A percentile compares a stretch with the other conserved stretches of the same genome.
phyloP scores from a whole-genome alignment of 2,888 invertebrate genomes.

The Pterostichus madidus region DNA sequence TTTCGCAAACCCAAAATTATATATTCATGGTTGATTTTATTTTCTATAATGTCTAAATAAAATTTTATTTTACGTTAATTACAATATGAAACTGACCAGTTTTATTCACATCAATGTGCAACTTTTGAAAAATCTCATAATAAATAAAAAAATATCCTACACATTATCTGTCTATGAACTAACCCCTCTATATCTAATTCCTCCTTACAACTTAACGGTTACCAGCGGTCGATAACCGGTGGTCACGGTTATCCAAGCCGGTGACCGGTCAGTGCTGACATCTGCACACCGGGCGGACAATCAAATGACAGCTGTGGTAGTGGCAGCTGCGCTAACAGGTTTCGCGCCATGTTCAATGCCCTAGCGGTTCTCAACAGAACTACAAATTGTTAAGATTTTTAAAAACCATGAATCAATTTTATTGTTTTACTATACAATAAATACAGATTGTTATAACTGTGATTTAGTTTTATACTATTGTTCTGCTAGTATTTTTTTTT shows the following conservation, averaged over 20 bases:
- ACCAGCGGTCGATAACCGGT: conserved; percentile 51
- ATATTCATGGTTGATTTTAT: too few relatives aligned
- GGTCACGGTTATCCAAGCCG: conserved; percentile 29
- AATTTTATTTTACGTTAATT: too few relatives aligned
- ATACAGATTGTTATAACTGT: conserved; percentile 45
- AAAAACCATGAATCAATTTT: conserved; percentile 32
- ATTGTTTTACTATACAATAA: conserved; percentile 41
- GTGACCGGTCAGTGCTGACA: conserved; percentile 64
- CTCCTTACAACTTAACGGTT: conserved; percentile 46
- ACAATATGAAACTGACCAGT: too few relatives aligned
- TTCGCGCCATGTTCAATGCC: conserved; percentile 47
- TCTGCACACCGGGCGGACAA: conserved; percentile 52
- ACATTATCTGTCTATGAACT: too few relatives aligned
- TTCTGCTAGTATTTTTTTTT: neutral
- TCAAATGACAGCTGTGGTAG: conserved; percentile 32
- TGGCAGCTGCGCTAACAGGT: conserved; percentile 41
- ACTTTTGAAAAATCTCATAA: too few relatives aligned
- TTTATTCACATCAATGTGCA: too few relatives aligned
- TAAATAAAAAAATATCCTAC: too few relatives aligned
- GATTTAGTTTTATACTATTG: neutral
- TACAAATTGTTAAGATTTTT: conserved; percentile 22
- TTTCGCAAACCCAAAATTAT: too few relatives aligned
- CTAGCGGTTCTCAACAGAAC: conserved; percentile 38
- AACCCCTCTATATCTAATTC: neutral
- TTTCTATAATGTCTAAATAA: too few relatives aligned